Percentiles rank a stretch among this genome's conserved stretches.
phyloP scores from a whole-genome alignment of 2,888 invertebrate species.

The Drosophila percnosoma region DNA sequence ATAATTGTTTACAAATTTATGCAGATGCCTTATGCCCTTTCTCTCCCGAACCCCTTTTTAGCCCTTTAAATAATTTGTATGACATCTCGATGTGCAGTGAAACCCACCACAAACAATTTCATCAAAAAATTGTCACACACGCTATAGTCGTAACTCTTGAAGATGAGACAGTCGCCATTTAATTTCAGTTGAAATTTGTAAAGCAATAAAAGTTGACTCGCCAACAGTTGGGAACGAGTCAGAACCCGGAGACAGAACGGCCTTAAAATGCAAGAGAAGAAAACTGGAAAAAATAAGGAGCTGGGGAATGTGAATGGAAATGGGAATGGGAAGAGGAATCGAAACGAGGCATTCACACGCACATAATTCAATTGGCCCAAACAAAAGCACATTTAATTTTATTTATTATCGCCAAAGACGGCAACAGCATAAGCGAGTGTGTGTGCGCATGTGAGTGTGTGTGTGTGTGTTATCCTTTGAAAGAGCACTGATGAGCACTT shows the following conservation, averaged over 20 bases:
- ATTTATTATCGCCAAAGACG: conserved; percentile 64
- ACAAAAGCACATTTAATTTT: conserved; percentile 79
- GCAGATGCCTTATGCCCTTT: conserved; percentile 8
- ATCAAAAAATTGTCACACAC: conserved; percentile 44
- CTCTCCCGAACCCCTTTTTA: neutral
- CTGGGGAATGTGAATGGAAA: conserved; percentile 14
- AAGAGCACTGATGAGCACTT: conserved; percentile 51
- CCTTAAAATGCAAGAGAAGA: conserved; percentile 36
- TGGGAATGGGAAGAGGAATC: conserved; percentile 10
- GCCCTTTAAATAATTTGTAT: neutral
- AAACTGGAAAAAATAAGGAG: conserved; percentile 41
- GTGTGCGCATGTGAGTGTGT: conserved; percentile 12
- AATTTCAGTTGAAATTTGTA: conserved; percentile 48
- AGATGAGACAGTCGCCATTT: conserved; percentile 47
- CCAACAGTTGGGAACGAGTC: conserved; percentile 30
- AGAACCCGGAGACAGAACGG: conserved; percentile 11
- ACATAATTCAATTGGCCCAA: conserved; percentile 82
- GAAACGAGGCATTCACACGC: conserved; percentile 77
- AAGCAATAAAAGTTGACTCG: conserved; percentile 54
- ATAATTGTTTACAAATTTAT: conserved; percentile 37
- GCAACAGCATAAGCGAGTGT: neutral
- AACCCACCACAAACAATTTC: conserved; percentile 44
- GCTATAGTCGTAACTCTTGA: conserved; percentile 46
- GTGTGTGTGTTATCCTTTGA: conserved; percentile 53
- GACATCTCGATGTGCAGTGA: neutral